A percentile compares a stretch with the other conserved stretches of the same genome.
These are phyloP conservation scores for Schizothorax lantsangensis DNA, from an alignment of 2,797 vertebrate genomes.

Conservation along the genomic window DNA sequence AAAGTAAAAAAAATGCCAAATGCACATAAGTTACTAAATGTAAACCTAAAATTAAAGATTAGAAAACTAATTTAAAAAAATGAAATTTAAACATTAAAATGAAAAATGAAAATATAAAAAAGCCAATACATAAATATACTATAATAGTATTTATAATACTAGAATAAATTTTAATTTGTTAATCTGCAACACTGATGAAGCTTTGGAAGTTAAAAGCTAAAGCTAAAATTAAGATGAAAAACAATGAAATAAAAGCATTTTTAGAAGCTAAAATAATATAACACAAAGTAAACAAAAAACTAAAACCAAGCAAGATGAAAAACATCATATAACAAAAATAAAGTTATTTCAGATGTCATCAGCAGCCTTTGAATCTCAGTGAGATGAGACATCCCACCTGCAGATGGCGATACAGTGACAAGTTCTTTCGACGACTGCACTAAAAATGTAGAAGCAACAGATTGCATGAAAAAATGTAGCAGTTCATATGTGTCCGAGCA, in stretches of 20 bases:
- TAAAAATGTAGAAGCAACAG: not conserved
- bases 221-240: not conserved
- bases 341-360: not conserved
- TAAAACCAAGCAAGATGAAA: not conserved
- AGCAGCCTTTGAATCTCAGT: not conserved
- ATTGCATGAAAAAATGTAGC: not conserved
- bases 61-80: not conserved
- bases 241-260: not conserved
- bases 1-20: not conserved
- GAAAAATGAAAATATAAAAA: not conserved
- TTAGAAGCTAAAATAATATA: not conserved
- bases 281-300: too few relatives aligned
- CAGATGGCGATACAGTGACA: not conserved
- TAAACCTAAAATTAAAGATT: not conserved
- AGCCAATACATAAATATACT: not conserved
- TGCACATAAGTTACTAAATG: not conserved
- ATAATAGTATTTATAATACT: not conserved
- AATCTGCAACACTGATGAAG: not conserved
- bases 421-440: not conserved
- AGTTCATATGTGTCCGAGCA: constrained; percentile 17
- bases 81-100: not conserved
- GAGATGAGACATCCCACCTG: constrained; percentile 8
- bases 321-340: not conserved
- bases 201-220: not conserved
- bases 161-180: not conserved